Evolutionary conservation across 2,888 invertebrate species (phyloP), one percentile per base, ranked within the genome.

Genomic region (Alsophila aescularia): DNA sequence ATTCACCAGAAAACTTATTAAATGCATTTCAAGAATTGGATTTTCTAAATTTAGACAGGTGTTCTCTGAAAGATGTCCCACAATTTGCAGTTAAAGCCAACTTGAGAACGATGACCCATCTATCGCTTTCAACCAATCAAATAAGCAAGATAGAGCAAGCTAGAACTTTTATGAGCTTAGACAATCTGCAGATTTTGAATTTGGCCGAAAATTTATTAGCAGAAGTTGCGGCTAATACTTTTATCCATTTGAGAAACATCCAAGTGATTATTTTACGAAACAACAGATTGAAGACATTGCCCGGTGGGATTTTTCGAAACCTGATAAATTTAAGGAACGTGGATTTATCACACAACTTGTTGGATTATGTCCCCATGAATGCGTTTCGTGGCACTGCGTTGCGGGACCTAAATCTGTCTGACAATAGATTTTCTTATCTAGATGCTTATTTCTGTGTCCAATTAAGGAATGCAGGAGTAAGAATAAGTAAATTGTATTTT

Each of bases 371-470:
- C 0, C 79, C 85, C 0, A 74, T 83, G 0, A 80, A 81, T 41
- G 77, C 83, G 1, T 89, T 88, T 14, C 70, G 78, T 51, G 79
- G 79, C 1, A 77, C 83, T 0, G 69, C 67, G 0, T 56, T 85
- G 2, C 84, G 77, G 51, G 77, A 78, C 51, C 63, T 89, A 14
- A 83, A 88, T 64, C 52, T 89, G 18, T 71, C 83, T 0, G 66
- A 66, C 16, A 88, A 89, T 52, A 79, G 68, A 56, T 75, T 88
- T 31, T 83, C 84, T 0, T 87, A 81, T 68, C 69, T 90, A 36
- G 65, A 70, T 6, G 77, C 81, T 36, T 87, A 87, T 54, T 90
- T 90, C 64, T 81, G 79, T 39, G 67, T 83, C 14, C 85, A 85
- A 35, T 59, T 88, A 0, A 75, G 62, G 24, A 86, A 84, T 54